Evolutionary conservation across 1,140 invertebrate species (phyloP).

Genomic region (Orchesella cincta): DNA sequence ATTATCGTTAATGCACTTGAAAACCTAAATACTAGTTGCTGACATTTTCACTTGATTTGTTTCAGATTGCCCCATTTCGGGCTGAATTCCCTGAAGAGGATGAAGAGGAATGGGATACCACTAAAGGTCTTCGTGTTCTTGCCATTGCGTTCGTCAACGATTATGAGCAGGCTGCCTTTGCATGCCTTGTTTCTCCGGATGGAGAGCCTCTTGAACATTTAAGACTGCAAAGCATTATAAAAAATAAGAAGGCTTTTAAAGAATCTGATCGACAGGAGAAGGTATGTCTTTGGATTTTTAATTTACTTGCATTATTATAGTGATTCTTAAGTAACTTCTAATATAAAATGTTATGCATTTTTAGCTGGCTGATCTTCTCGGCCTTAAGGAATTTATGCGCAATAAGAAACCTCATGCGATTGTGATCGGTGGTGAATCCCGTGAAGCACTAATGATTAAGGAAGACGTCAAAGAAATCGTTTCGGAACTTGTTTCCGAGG

Average conservation of each 20-base stretch:
- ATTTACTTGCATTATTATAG: conserved; percentile 14
- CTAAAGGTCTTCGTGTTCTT: conserved; percentile 82
- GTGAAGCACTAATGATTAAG: conserved; percentile 82
- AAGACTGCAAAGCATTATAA: conserved; percentile 79
- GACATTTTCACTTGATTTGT: conserved; percentile 32
- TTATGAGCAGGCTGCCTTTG: conserved; percentile 82
- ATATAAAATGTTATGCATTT: too few relatives aligned
- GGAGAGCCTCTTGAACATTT: conserved; percentile 88
- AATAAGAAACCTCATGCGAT: conserved; percentile 93
- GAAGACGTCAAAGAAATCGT: conserved; percentile 80
- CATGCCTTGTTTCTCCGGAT: conserved; percentile 80
- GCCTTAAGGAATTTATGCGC: conserved; percentile 81
- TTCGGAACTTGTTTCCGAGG: conserved; percentile 73
- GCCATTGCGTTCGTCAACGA: conserved; percentile 85
- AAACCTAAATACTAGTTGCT: not conserved
- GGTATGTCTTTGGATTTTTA: conserved; percentile 52
- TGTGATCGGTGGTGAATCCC: conserved; percentile 84
- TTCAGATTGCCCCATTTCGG: conserved; percentile 75
- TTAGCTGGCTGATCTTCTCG: conserved; percentile 76
- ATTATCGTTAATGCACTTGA: not conserved
- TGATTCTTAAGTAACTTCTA: too few relatives aligned
- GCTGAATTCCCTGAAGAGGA: conserved; percentile 80
- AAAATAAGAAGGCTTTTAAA: conserved; percentile 74
- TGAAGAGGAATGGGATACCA: conserved; percentile 86
- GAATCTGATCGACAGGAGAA: conserved; percentile 73